Evolutionary conservation across 1,140 invertebrate genomes (phyloP), one percentile per base, ranked within the genome.

Genomic region (Leguminivora glycinivorella): DNA sequence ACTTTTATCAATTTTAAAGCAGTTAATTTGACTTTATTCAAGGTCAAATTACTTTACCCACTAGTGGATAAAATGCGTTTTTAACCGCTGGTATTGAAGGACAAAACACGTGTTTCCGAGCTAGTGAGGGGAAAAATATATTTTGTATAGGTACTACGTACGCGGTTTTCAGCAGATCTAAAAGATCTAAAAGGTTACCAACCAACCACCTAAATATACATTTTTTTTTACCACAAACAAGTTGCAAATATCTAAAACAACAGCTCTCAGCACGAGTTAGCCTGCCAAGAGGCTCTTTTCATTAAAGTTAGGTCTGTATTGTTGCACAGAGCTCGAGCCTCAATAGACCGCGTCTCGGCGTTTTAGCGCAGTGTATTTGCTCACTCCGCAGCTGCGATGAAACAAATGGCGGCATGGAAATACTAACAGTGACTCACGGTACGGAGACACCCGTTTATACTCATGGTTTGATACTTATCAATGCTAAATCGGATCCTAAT

Each of bases 341-440:
- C 47, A 52, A 52, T 52, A 52, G 47, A 52, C 47, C 19, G 43
- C 43, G 47, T 43, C 47, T 52, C 47, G 19, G 10, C 47, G 47
- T 52, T 52, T 52, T 22, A 52, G 47, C 9, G 47, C 47, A 52
- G 47, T 52, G 19, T 22, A 9, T 52, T 22, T 52, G 47, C 47
- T 52, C 47, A 52, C 19, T 22, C n/a, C 47, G 5, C 47, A 52
- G 47, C 47, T 52, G 47, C 47, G 22, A 52, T 52, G 47, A 52
- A 52, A 52, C 47, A 52, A 52, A 52, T 52, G 47, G 47, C 19
- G 19, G 47, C 47, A 22, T 52, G 47, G 47, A 52, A 52, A 52
- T 52, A 52, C 47, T 52, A 52, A 52, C 47, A 22, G 47, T 52
- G 47, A 52, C 47, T 52, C 47, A 52, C 22, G 47, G 22, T 52